A percentile compares a stretch with the other conserved stretches of the same genome.
phyloP scores from a whole-genome alignment of 2,113 vertebrate genomes.

The Amblyopsis rosae region DNA sequence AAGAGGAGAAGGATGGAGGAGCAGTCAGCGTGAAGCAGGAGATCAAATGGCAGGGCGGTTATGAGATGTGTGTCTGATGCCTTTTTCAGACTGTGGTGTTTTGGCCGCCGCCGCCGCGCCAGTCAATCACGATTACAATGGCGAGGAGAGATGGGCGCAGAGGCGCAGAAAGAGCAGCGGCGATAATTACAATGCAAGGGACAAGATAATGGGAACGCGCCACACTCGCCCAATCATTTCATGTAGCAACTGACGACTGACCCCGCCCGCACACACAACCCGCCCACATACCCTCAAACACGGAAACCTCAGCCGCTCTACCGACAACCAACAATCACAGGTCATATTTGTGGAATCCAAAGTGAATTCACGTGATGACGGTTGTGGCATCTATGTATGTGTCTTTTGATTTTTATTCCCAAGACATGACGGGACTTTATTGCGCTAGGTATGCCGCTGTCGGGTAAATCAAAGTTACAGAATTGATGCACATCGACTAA shows the following conservation, averaged over 20 bases:
- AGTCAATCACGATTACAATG: slow-evolving; percentile 89
- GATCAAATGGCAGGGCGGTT: slow-evolving; percentile 81
- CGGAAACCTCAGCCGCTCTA: slow-evolving; percentile 8
- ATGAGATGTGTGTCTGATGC: slow-evolving; percentile 83
- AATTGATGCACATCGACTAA: too few relatives aligned
- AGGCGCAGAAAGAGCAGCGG: slow-evolving; percentile 85
- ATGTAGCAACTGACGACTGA: slow-evolving; percentile 78
- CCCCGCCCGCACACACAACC: slow-evolving; percentile 4
- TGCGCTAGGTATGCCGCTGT: too few relatives aligned
- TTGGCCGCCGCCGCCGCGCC: slow-evolving; percentile 80
- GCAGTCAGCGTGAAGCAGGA: slow-evolving; percentile 70
- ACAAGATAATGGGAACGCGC: slow-evolving; percentile 88
- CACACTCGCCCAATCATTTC: slow-evolving; percentile 81
- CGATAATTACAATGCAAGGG: slow-evolving; percentile 84
- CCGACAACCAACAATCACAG: slow-evolving; percentile 78
- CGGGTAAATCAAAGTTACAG: too few relatives aligned
- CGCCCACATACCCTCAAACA: neutral
- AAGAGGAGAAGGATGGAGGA: slow-evolving; percentile 25
- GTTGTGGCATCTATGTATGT: slow-evolving; percentile 36
- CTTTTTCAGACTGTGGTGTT: slow-evolving; percentile 82
- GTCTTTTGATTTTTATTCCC: slow-evolving; percentile 44
- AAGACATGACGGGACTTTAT: neutral
- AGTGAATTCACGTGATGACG: slow-evolving; percentile 71
- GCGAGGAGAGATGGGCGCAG: slow-evolving; percentile 82
- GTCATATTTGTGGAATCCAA: slow-evolving; percentile 79